phyloP scores from a whole-genome alignment of 1,140 invertebrate genomes.

The Cydia fagiglandana region DNA sequence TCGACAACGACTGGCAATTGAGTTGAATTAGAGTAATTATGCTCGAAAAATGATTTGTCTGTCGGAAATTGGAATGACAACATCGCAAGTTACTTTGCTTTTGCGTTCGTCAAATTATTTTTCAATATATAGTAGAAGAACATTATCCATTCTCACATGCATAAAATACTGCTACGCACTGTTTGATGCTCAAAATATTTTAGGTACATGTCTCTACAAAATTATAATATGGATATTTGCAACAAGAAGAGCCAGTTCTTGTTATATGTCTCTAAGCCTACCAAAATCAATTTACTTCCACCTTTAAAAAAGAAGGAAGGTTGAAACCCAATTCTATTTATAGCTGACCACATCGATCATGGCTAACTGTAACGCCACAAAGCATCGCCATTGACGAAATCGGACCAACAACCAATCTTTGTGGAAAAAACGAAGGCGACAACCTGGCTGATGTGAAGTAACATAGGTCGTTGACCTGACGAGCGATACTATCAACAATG shows the following conservation, averaged over 20 bases:
- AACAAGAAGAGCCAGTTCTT: too few species aligned
- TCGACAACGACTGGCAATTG: constrained; percentile 24
- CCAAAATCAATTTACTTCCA: neutral
- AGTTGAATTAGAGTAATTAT: constrained; percentile 18
- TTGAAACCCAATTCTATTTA: neutral
- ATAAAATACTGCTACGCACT: too few species aligned
- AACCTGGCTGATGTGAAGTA: neutral
- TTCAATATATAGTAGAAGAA: too few species aligned
- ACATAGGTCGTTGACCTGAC: neutral
- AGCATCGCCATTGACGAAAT: constrained; percentile 15
- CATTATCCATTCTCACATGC: too few species aligned
- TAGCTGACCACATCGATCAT: neutral
- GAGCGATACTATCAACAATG: neutral
- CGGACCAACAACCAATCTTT: constrained; percentile 21
- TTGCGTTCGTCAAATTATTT: neutral
- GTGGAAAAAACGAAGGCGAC: constrained; percentile 19
- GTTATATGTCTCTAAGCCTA: too few species aligned
- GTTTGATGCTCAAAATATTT: too few species aligned
- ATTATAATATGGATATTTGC: too few species aligned
- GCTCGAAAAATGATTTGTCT: neutral
- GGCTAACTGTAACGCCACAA: neutral
- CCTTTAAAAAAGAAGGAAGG: neutral
- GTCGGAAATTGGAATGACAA: constrained; percentile 1
- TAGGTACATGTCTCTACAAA: too few species aligned
- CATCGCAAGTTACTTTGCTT: neutral